Base-by-base conservation (phyloP, 2,888 invertebrate genomes). In the Nezara viridula region DNA sequence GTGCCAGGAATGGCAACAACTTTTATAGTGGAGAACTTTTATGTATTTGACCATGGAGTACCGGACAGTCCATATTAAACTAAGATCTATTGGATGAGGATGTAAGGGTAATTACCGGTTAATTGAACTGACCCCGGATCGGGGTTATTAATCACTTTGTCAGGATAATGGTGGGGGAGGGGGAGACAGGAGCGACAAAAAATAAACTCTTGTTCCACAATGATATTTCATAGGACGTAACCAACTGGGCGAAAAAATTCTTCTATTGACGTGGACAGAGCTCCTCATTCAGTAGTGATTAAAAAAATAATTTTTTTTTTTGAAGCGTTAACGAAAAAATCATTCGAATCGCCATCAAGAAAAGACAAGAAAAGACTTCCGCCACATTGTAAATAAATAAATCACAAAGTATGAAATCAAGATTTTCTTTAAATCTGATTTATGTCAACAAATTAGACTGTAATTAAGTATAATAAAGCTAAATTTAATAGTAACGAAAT, bases 81-180 rank as follows among this genome's bases (percentile, higher is more conserved):
- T 40, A 81, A 81, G 81, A 81, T 81, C 81, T 81, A 81, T 81
- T 6, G 81, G 44, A 44, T 24, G n/a, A 81, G 81, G 81, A 81
- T 81, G 81, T 81, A 14, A 47, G 81, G 40, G 44, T 81, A 81
- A 81, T 81, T 81, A 44, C 44, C 12, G n/a, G 44, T n/a, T 81
- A n/a, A 81, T 81, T 81, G 81, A 81, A 81, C 81, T 81, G 81
- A 81, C 81, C 47, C 81, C 1, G 44, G 40, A n/a, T 47, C 81
- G 19, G 40, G 44, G 81, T 81, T 81, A 81, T 81, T 81, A 81
- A 81, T 81, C 81, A 81, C 81, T 81, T 44, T 12, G 81, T 47
- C 81, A 81, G 81, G 81, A 81, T 44, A 81, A 81, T 81, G 12
- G 44, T 44, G 24, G n/a, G 10, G 44, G 44, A 44, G 12, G 44